Conservation (phyloP, 2,113 vertebrate species). For the Platichthys flesus region DNA sequence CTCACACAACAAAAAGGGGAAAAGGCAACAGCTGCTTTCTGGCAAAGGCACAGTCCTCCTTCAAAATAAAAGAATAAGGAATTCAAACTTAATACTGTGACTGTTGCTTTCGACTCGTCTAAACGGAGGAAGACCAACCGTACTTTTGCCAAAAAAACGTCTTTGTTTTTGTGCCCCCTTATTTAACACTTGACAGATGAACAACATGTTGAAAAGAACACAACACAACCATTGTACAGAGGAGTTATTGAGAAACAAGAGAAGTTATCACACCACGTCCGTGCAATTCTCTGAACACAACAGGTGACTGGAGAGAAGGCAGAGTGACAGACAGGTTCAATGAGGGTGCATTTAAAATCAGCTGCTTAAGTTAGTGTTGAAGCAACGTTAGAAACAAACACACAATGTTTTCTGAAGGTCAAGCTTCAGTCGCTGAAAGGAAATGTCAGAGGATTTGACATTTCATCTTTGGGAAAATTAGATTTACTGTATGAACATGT, state of each 20-base stretch:
- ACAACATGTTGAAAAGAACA: slow-evolving; percentile 38
- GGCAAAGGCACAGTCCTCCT: slow-evolving; percentile 72
- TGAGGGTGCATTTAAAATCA: slow-evolving; percentile 28
- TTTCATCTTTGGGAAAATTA: slow-evolving; percentile 17
- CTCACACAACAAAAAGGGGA: slow-evolving; percentile 22
- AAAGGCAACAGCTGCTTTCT: slow-evolving; percentile 74
- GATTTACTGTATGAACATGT: background rate
- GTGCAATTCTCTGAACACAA: slow-evolving; percentile 25
- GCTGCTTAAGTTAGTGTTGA: slow-evolving; percentile 71
- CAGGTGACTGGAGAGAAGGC: slow-evolving; percentile 10
- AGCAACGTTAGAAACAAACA: slow-evolving; percentile 56
- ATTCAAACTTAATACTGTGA: slow-evolving; percentile 41
- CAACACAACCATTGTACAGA: slow-evolving; percentile 72
- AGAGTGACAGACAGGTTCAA: slow-evolving; percentile 19
- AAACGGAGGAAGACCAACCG: slow-evolving; percentile 69
- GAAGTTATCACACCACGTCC: slow-evolving; percentile 30
- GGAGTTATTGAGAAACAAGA: slow-evolving; percentile 27
- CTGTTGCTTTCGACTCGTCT: slow-evolving; percentile 62
- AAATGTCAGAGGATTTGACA: slow-evolving; percentile 13
- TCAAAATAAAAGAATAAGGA: slow-evolving; percentile 14
- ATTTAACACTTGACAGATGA: slow-evolving; percentile 44
- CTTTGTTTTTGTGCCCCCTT: slow-evolving; percentile 64
- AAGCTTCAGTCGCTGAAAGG: background rate
- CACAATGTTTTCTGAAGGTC: slow-evolving; percentile 32
- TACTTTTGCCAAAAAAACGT: slow-evolving; percentile 73